Conservation (phyloP, 92 coral and sea anemone genomes). For the Heliopora coerulea region DNA sequence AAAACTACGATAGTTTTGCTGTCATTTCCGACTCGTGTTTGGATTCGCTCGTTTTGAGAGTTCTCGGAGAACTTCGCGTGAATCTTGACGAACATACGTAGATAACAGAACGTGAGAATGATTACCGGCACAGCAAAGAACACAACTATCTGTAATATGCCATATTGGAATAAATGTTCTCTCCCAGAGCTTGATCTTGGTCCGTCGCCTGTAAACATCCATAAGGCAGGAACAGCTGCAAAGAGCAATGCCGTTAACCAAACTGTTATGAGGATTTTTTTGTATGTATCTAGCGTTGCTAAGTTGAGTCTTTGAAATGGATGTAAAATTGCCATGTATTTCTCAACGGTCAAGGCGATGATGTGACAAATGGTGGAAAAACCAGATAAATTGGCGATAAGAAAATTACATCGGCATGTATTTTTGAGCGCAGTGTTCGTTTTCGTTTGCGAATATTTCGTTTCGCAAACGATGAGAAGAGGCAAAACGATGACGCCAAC, state of each 20-base stretch:
- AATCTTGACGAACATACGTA: constrained; percentile 20
- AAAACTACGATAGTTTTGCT: constrained; percentile 16
- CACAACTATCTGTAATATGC: constrained; percentile 22
- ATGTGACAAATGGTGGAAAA: constrained; percentile 23
- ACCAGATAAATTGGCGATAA: constrained; percentile 16
- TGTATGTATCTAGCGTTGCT: neutral
- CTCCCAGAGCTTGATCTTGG: neutral
- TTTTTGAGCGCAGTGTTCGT: constrained; percentile 9
- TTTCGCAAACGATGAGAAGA: constrained; percentile 6
- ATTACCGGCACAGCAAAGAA: constrained; percentile 20
- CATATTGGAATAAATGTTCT: neutral
- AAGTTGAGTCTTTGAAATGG: constrained; percentile 17
- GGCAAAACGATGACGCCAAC: constrained; percentile 2
- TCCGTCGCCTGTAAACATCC: neutral
- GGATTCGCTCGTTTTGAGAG: neutral
- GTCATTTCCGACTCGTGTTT: constrained; percentile 7
- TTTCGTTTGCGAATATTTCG: neutral
- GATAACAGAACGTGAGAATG: constrained; percentile 5
- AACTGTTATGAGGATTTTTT: neutral
- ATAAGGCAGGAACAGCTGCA: constrained; percentile 6
- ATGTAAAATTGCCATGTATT: constrained; percentile 13
- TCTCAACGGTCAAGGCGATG: constrained; percentile 10
- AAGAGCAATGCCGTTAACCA: constrained; percentile 6
- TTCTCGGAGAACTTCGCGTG: neutral
- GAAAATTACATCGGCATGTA: neutral